These are phyloP conservation scores for Amaurobius ferox DNA, from an alignment of 2,888 invertebrate genomes.

Conservation along the genomic window DNA sequence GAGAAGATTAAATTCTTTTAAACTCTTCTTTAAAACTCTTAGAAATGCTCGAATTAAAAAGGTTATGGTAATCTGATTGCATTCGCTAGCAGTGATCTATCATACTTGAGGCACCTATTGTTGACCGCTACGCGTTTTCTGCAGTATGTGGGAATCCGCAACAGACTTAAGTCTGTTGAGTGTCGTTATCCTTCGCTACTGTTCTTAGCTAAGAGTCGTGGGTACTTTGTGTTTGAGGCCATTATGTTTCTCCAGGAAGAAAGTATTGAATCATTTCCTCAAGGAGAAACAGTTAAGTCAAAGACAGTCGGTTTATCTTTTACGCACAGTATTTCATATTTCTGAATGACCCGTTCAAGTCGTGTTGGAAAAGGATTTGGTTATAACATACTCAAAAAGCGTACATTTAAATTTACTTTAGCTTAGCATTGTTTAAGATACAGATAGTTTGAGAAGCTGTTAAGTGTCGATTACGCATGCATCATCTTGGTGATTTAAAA, in stretches of 20 bases:
- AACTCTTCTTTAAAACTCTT: not conserved
- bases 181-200: constrained; percentile 1
- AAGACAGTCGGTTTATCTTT: too few relatives aligned
- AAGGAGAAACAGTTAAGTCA: not conserved
- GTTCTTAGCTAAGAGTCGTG: constrained; percentile 31
- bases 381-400: too few relatives aligned
- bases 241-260: not conserved
- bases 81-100: not conserved
- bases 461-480: too few relatives aligned
- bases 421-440: too few relatives aligned
- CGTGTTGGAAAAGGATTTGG: too few relatives aligned
- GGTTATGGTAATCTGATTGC: not conserved
- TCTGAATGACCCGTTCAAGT: not conserved
- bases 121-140: constrained; percentile 15
- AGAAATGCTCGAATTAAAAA: not conserved
- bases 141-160: constrained; percentile 22
- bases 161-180: not conserved
- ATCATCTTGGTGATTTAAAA: too few relatives aligned
- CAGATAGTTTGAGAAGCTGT: too few relatives aligned
- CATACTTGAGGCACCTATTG: constrained; percentile 12
- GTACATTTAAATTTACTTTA: too few relatives aligned
- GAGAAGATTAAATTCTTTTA: not conserved
- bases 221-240: constrained; percentile 43
- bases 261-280: not conserved
- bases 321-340: too few relatives aligned